Base-by-base conservation (phyloP, 2,888 invertebrate species). In the Melinopterus prodromus region DNA sequence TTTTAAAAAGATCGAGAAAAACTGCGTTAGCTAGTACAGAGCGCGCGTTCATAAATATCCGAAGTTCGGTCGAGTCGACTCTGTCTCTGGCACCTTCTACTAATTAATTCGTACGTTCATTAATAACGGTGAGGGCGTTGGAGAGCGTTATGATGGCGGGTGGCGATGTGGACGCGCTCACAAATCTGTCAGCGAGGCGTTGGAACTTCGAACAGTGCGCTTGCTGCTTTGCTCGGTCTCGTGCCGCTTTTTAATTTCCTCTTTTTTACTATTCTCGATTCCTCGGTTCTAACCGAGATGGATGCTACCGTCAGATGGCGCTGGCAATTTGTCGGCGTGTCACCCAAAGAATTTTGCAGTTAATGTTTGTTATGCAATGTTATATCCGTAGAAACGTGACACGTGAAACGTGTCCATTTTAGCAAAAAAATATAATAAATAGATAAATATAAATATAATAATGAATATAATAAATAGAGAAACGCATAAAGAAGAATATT, bases 91-190 rank as follows among this genome's bases (percentile, higher is more conserved):
- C 53, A 53, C 53, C 53, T 53, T 53, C 53, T 53, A 53, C 53
- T 53, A 53, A 53, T 53, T 53, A 53, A 53, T 53, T 53, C 53
- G 53, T 53, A 53, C 53, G 53, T 53, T 53, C 53, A 53, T 53
- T 53, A 53, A 53, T 53, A 53, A 53, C 53, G 53, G 7, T 1
- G 53, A 53, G 53, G 53, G 53, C 53, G 53, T 53, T 53, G 9
- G 53, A 53, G 53, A 53, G 53, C 53, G 53, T 53, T 53, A 53
- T 53, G 53, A 53, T 12, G 53, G 53, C 53, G 53, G 53, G 53
- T 53, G 53, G 12, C 53, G 53, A 53, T 53, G 53, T 53, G 53
- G 53, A 53, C 53, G 53, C 53, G 53, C 53, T 53, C 53, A 53
- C 53, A 53, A 53, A 53, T 53, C 53, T 53, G 53, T 53, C 53